phyloP scores from a whole-genome alignment of 2,888 invertebrate species.

The Apoderus coryli region DNA sequence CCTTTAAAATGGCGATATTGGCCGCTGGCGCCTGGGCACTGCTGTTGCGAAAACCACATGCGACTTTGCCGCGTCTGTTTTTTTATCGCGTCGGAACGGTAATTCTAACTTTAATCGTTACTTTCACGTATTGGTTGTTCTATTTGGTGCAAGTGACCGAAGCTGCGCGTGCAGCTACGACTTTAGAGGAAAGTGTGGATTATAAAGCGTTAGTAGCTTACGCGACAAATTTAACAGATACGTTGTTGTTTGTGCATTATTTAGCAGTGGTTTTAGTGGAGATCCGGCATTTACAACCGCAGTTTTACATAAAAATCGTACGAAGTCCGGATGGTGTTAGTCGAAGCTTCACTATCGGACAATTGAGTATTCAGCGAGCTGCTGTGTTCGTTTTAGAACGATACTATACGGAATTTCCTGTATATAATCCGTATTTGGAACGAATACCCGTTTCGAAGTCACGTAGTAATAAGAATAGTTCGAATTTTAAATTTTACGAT shows the following conservation, averaged over 20 bases:
- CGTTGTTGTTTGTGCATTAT: constrained; percentile 88
- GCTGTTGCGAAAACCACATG: constrained; percentile 69
- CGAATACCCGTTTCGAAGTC: constrained; percentile 77
- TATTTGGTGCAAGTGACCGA: constrained; percentile 85
- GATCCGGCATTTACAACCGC: constrained; percentile 80
- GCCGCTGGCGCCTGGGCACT: constrained; percentile 88
- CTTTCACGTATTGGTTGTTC: constrained; percentile 96
- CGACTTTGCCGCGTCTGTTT: constrained; percentile 83
- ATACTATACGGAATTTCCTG: constrained; percentile 92
- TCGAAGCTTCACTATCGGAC: constrained; percentile 74
- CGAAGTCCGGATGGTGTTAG: constrained; percentile 93
- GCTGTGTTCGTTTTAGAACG: constrained; percentile 89
- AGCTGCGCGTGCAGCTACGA: constrained; percentile 63
- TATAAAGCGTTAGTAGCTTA: constrained; percentile 85
- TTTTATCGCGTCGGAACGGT: constrained; percentile 82
- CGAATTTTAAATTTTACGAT: constrained; percentile 93
- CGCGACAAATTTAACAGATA: constrained; percentile 85
- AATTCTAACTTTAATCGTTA: constrained; percentile 76
- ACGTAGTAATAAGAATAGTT: constrained; percentile 56
- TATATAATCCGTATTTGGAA: constrained; percentile 93
- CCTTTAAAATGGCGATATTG: constrained; percentile 79
- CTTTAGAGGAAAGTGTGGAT: constrained; percentile 65
- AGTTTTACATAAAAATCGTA: constrained; percentile 79
- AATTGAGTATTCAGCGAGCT: constrained; percentile 86
- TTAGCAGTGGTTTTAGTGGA: constrained; percentile 87